Evolutionary conservation across 2,888 invertebrate genomes (phyloP), one percentile per base, ranked within the genome.

Genomic region (Lasioglossum figueresi): DNA sequence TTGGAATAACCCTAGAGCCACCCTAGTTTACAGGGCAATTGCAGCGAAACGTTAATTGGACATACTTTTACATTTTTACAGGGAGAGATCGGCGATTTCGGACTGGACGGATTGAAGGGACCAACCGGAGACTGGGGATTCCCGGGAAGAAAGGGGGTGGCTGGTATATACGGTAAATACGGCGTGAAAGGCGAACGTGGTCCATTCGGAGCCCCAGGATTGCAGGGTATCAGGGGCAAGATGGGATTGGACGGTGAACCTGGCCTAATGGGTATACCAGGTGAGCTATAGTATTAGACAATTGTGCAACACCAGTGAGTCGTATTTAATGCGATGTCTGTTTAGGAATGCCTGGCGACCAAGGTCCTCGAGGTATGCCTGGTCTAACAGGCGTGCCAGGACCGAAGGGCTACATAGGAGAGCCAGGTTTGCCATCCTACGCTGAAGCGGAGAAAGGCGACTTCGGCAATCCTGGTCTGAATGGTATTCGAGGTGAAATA

Each of bases 311-410:
- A 31, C 6, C 2, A 31, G 27, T 0, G 6, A 27, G 14, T 5
- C 59, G 5, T 59, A 5, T 14, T 27, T 19, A 52, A 37, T 4
- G 12, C 48, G 16, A 19, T 40, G 70, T 68, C 79, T 79, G 2
- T 40, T 19, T 90, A 88, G 95, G 95, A 71, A 93, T 93, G 88
- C 93, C 93, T 68, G 95, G 95, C 76, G 93, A 94, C 27, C 63
- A 68, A 19, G 95, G 95, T 19, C 82, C 88, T 0, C 91, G 95
- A 84, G 95, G 96, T 76, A 76, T 80, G 2, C 89, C 88, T 1
- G 97, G 97, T 5, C 92, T 95, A 0, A 95, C 96, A 52, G 97
- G 97, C 16, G 91, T 95, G 27, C 96, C 97, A n/a, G 98, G 94
- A 43, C 81, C 85, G 0, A 94, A 94, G 52, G 97, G 97, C 81